Base-by-base conservation (phyloP, 2,888 invertebrate species). In the Notocelia uddmanniana region DNA sequence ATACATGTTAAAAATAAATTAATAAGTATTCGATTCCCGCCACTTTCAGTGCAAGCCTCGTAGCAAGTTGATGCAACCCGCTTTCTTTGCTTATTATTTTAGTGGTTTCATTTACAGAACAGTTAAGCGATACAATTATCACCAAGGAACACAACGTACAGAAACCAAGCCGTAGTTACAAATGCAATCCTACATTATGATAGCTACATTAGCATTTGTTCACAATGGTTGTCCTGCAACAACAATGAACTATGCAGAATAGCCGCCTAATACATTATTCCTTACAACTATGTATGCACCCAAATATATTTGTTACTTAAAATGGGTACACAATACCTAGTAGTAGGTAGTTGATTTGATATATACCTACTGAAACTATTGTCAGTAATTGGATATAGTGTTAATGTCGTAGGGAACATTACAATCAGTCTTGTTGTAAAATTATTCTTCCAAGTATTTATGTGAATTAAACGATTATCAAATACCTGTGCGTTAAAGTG, bases 161-260 rank as follows among this genome's bases (percentile, higher is more conserved):
- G 50, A 37, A 34, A 48, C 26, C 63, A 64, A 52, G 59, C 68
- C 55, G 37, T 19, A 18, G 60, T 55, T 52, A 62, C 50, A 67
- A 68, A 72, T 72, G 68, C 68, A 57, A 62, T 55, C 69, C 73
- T 68, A 69, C 73, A 75, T 75, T 75, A 77, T 74, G 76, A 77
- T 77, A 74, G 67, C 70, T 64, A 66, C 58, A 88, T 89, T 88
- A 86, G 86, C 86, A 88, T 88, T 88, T 86, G 83, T 85, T 84
- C 84, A 83, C 84, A 85, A 84, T 75, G 74, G 69, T 64, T 73
- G 59, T 60, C 67, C 67, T 74, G 76, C 74, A 68, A 69, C 72
- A 67, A 71, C 68, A 68, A 72, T 68, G 68, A 74, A 74, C 75
- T 75, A 75, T 76, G 74, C 73, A 60, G 54, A 69, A 59, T 64